Evolutionary conservation across 2,888 invertebrate genomes (phyloP).

Genomic region (Lacanobia oleracea): DNA sequence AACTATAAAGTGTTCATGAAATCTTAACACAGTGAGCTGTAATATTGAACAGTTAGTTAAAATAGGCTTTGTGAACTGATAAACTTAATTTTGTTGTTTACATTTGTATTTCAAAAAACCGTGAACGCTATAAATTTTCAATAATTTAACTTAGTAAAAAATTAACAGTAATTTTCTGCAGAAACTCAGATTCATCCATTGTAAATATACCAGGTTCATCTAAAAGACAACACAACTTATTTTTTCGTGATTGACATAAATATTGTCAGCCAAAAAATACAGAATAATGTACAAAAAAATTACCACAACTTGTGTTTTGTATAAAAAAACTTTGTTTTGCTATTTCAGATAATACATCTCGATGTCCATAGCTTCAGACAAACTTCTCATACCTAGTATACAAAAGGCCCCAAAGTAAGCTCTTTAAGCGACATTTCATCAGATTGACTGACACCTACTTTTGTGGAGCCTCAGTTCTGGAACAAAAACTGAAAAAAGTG

Average conservation of each 20-base stretch:
- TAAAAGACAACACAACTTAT: too few relatives aligned
- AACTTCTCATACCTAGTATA: not conserved
- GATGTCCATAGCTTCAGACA: not conserved
- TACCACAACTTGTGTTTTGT: too few relatives aligned
- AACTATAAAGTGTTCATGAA: slow-evolving; percentile 28
- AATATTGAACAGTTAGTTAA: slow-evolving; percentile 20
- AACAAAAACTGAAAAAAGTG: slow-evolving; percentile 50
- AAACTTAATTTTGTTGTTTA: slow-evolving; percentile 11
- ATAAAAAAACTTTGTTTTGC: too few relatives aligned
- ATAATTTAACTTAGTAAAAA: too few relatives aligned
- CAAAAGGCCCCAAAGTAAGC: slow-evolving; percentile 32
- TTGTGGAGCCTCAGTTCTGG: slow-evolving; percentile 14
- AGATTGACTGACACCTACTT: slow-evolving; percentile 40
- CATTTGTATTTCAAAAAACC: not conserved
- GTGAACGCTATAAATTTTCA: too few relatives aligned
- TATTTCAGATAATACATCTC: too few relatives aligned
- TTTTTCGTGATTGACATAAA: too few relatives aligned
- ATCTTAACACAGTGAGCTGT: slow-evolving; percentile 26
- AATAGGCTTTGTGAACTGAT: slow-evolving; percentile 6
- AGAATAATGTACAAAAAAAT: too few relatives aligned
- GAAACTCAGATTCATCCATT: too few relatives aligned
- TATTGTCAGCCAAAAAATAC: too few relatives aligned
- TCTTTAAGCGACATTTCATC: slow-evolving; percentile 10
- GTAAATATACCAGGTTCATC: too few relatives aligned
- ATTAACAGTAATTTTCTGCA: too few relatives aligned